Percentiles rank a stretch among this genome's conserved stretches.
These are phyloP conservation scores for Parus major DNA, from an alignment of 2,113 vertebrate genomes.

Conservation along the genomic window DNA sequence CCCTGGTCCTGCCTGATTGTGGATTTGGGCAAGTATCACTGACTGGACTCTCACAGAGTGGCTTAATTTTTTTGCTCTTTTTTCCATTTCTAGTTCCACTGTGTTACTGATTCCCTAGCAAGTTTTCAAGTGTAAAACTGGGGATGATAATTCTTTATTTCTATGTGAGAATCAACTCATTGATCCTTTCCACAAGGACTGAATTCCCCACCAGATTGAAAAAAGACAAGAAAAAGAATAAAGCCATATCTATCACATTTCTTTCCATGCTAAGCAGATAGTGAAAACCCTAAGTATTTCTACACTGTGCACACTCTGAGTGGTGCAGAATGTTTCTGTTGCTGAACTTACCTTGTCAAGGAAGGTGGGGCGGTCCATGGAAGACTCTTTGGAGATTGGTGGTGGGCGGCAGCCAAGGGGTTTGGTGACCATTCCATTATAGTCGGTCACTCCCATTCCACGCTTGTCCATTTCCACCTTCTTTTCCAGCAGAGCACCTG, in stretches of 20 bases:
- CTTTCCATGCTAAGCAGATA: neutral
- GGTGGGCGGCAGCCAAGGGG: conserved; percentile 91
- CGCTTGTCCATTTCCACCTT: conserved; percentile 98
- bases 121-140: neutral
- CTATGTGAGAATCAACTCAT: neutral
- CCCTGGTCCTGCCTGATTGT: neutral
- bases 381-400: conserved; percentile 97
- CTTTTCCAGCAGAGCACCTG: conserved; percentile 97
- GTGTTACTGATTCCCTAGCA: neutral
- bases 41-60: neutral
- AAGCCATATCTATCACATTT: neutral
- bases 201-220: neutral
- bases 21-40: neutral
- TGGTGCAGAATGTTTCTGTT: no score
- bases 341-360: conserved; percentile 87
- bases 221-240: neutral
- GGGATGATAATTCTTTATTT: neutral
- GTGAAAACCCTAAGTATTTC: neutral
- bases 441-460: conserved; percentile 93
- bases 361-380: conserved; percentile 90
- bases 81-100: neutral
- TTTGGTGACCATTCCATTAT: conserved; percentile 93
- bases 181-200: neutral
- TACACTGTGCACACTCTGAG: no score
- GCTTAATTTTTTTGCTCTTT: neutral